These are phyloP conservation scores for Griposia aprilina DNA, from an alignment of 2,888 invertebrate genomes.

Conservation along the genomic window DNA sequence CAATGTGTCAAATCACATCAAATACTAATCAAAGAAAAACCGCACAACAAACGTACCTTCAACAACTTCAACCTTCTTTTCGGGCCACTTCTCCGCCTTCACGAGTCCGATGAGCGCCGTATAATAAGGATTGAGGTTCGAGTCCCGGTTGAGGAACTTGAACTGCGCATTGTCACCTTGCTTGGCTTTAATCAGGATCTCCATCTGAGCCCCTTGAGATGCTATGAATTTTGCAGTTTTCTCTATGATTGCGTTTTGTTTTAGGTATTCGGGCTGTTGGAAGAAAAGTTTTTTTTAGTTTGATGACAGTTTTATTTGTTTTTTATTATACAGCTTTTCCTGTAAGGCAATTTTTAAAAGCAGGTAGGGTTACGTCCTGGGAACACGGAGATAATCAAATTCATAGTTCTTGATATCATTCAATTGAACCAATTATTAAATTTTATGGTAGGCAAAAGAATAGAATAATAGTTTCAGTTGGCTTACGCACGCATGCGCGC, in stretches of 20 bases:
- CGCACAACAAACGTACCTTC: constrained; percentile 75
- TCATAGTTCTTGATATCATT: neutral
- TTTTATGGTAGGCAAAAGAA: neutral
- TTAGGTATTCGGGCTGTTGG: constrained; percentile 95
- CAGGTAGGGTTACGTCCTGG: neutral
- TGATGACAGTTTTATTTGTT: neutral
- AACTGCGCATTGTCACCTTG: constrained; percentile 98
- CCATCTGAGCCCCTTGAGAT: constrained; percentile 99
- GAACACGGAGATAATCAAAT: neutral
- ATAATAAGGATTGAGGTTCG: constrained; percentile 96
- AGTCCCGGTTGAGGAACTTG: constrained; percentile 97
- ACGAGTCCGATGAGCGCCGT: constrained; percentile 91
- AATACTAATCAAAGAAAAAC: neutral
- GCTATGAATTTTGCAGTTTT: constrained; percentile 97
- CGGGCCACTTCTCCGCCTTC: constrained; percentile 85
- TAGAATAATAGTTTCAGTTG: neutral
- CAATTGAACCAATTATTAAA: neutral
- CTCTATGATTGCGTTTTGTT: constrained; percentile 98
- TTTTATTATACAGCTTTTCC: neutral
- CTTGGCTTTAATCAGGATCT: constrained; percentile 99
- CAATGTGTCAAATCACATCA: neutral
- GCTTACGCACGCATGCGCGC: too few relatives aligned
- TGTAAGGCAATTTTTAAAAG: neutral
- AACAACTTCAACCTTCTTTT: constrained; percentile 77
- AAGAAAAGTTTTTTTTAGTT: neutral